phyloP scores from a whole-genome alignment of 2,797 vertebrate genomes.

The Chaenodraco wilsoni region DNA sequence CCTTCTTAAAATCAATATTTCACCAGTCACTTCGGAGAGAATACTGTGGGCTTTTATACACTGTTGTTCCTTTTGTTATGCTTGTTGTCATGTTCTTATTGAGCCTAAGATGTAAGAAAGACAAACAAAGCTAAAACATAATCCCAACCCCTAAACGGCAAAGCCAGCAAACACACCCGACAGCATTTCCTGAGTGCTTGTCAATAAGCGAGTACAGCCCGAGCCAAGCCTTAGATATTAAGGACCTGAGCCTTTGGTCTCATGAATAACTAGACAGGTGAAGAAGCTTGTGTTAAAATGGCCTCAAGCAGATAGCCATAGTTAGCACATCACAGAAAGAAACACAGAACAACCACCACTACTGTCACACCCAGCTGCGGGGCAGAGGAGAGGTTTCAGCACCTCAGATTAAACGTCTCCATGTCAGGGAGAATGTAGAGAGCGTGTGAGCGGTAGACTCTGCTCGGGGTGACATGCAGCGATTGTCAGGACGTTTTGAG shows the following conservation, averaged over 20 bases:
- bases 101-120: slow-evolving; percentile 23
- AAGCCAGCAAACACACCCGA: slow-evolving; percentile 28
- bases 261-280: slow-evolving; percentile 57
- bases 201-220: slow-evolving; percentile 37
- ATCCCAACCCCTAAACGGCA: slow-evolving; percentile 39
- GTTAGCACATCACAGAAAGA: slow-evolving; percentile 50
- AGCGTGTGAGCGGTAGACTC: slow-evolving; percentile 32
- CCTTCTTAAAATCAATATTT: background rate
- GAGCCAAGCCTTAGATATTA: slow-evolving; percentile 63
- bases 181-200: slow-evolving; percentile 22
- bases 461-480: slow-evolving; percentile 42
- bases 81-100: slow-evolving; percentile 15
- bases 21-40: background rate
- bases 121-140: slow-evolving; percentile 34
- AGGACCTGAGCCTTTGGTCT: slow-evolving; percentile 52
- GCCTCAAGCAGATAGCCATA: slow-evolving; percentile 46
- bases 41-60: background rate
- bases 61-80: slow-evolving; percentile 9
- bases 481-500: slow-evolving; percentile 53
- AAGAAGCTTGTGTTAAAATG: slow-evolving; percentile 54
- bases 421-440: slow-evolving; percentile 49
- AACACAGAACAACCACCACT: slow-evolving; percentile 27
- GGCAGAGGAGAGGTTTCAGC: slow-evolving; percentile 60
- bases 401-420: slow-evolving; percentile 67
- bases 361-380: slow-evolving; percentile 44